Conservation (phyloP, 2,888 invertebrate species). For the Aricia artaxerxes region DNA sequence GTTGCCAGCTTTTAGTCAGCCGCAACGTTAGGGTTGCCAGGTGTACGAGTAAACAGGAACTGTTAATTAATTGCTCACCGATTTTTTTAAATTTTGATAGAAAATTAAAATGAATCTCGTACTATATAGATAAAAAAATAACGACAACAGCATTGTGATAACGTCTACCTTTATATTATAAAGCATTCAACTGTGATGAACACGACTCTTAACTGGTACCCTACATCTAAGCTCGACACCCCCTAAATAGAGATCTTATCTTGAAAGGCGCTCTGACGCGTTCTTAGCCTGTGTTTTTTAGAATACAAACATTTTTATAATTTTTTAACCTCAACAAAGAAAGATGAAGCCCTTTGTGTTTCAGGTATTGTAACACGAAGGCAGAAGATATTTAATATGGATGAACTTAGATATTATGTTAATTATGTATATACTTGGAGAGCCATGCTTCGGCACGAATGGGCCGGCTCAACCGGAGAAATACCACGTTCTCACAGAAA, state of each 20-base stretch:
- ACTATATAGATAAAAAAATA: not conserved
- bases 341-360: not conserved
- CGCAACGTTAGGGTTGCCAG: too few relatives aligned
- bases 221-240: conserved; percentile 14
- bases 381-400: not conserved
- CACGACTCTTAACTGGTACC: not conserved
- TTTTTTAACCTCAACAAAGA: not conserved
- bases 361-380: not conserved
- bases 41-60: too few relatives aligned
- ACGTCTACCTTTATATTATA: not conserved
- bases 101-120: too few relatives aligned
- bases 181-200: conserved; percentile 6
- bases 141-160: not conserved
- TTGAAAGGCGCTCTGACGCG: not conserved
- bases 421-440: too few relatives aligned
- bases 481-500: too few relatives aligned
- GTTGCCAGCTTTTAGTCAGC: too few relatives aligned
- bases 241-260: conserved; percentile 17
- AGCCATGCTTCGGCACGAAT: too few relatives aligned
- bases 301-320: not conserved
- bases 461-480: too few relatives aligned
- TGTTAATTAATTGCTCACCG: too few relatives aligned
- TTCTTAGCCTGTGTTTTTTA: not conserved
- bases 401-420: too few relatives aligned
- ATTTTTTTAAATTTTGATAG: too few relatives aligned